Percentiles rank a stretch among this genome's conserved stretches.
phyloP scores from a whole-genome alignment of 2,888 invertebrate genomes.

The Cynaeus angustus region DNA sequence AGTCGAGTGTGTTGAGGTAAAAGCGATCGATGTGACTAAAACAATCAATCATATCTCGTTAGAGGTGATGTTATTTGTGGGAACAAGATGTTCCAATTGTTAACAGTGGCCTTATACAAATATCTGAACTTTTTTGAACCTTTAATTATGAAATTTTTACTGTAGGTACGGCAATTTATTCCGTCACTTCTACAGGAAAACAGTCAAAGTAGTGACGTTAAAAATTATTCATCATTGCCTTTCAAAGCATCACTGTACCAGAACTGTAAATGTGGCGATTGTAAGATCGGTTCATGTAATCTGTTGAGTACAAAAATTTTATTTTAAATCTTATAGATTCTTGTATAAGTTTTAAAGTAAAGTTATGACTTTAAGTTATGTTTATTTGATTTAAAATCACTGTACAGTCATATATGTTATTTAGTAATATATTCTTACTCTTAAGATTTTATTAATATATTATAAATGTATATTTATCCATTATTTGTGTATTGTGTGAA shows the following conservation, averaged over 20 bases:
- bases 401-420: conserved; percentile 53
- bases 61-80: conserved; percentile 50
- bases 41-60: conserved; percentile 52
- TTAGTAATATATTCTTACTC: conserved; percentile 52
- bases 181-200: conserved; percentile 44
- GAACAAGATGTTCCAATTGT: conserved; percentile 51
- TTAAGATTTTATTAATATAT: conserved; percentile 54
- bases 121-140: conserved; percentile 52
- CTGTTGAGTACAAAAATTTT: conserved; percentile 51
- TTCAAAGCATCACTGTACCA: conserved; percentile 44
- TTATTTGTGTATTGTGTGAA: conserved; percentile 53
- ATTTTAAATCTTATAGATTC: conserved; percentile 49
- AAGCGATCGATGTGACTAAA: conserved; percentile 47
- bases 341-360: conserved; percentile 50
- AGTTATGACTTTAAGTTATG: conserved; percentile 46
- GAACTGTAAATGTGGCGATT: conserved; percentile 30
- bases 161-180: conserved; percentile 44
- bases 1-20: conserved; percentile 30
- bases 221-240: conserved; percentile 28
- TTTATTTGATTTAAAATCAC: conserved; percentile 48
- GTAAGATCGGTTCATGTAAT: conserved; percentile 32
- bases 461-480: conserved; percentile 51
- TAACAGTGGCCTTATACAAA: conserved; percentile 53
- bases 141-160: conserved; percentile 52
- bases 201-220: conserved; percentile 38